A percentile compares a stretch with the other conserved stretches of the same genome.
phyloP scores from a whole-genome alignment of 2,888 invertebrate genomes.

The Augochlorella aurata region DNA sequence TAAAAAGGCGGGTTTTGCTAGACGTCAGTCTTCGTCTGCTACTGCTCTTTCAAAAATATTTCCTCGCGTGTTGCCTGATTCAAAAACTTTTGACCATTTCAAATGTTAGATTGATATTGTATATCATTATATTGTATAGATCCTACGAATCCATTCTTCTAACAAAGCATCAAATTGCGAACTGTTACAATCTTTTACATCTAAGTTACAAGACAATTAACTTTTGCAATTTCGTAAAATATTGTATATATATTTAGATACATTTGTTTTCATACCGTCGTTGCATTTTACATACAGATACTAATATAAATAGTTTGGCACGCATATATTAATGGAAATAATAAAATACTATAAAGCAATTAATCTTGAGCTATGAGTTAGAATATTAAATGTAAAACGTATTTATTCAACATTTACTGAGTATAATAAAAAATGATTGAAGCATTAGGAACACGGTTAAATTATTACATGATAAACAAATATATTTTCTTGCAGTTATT shows the following conservation, averaged over 20 bases:
- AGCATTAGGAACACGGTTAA: not conserved
- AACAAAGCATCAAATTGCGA: not conserved
- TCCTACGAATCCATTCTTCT: not conserved
- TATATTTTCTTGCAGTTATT: not conserved
- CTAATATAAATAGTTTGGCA: too few relatives aligned
- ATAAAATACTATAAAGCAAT: too few relatives aligned
- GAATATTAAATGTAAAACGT: too few relatives aligned
- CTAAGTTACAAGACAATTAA: not conserved
- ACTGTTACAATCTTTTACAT: not conserved
- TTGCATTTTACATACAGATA: not conserved
- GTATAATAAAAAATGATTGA: not conserved
- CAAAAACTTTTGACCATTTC: not conserved
- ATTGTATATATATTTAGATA: too few relatives aligned
- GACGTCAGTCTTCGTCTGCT: constrained; percentile 28
- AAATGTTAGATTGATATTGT: not conserved
- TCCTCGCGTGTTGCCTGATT: not conserved
- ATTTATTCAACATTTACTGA: too few relatives aligned
- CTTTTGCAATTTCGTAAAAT: not conserved
- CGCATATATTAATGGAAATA: too few relatives aligned
- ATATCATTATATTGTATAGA: not conserved
- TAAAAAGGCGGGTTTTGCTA: constrained; percentile 74
- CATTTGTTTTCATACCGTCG: not conserved
- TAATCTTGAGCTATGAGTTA: too few relatives aligned
- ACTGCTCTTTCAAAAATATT: not conserved
- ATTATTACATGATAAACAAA: not conserved